Conservation (phyloP, 2,888 invertebrate species). For the Acrocera orbiculus region DNA sequence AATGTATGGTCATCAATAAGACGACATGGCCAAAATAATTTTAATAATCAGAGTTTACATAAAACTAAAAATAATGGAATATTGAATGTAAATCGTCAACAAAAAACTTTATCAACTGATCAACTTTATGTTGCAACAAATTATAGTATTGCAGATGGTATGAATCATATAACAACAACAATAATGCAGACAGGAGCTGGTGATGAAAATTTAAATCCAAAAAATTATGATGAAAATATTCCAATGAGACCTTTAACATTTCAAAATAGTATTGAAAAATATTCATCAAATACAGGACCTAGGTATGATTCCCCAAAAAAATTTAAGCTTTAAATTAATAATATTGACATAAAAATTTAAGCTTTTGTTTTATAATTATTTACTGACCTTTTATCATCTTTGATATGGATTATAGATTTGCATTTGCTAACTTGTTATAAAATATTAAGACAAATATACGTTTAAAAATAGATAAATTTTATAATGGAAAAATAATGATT, state of each 20-base stretch:
- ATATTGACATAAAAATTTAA: no score
- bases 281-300: slow-evolving; percentile 6
- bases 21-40: slow-evolving; percentile 41
- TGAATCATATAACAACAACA: slow-evolving; percentile 28
- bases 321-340: no score
- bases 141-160: slow-evolving; percentile 26
- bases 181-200: slow-evolving; percentile 23
- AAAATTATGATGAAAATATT: slow-evolving; percentile 44
- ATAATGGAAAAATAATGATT: no score
- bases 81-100: not conserved
- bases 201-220: slow-evolving; percentile 10
- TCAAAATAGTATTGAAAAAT: slow-evolving; percentile 13
- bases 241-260: slow-evolving; percentile 38
- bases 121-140: slow-evolving; percentile 15
- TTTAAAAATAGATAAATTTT: no score
- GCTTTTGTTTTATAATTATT: no score
- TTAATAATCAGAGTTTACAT: slow-evolving; percentile 19
- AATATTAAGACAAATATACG: no score
- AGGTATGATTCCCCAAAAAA: no score
- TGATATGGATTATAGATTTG: no score
- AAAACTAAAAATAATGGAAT: slow-evolving; percentile 13
- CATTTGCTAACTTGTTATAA: no score
- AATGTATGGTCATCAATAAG: slow-evolving; percentile 90
- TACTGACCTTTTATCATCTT: no score
- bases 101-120: slow-evolving; percentile 1